phyloP scores from a whole-genome alignment of 2,797 vertebrate genomes.

The Aldrovandia affinis region DNA sequence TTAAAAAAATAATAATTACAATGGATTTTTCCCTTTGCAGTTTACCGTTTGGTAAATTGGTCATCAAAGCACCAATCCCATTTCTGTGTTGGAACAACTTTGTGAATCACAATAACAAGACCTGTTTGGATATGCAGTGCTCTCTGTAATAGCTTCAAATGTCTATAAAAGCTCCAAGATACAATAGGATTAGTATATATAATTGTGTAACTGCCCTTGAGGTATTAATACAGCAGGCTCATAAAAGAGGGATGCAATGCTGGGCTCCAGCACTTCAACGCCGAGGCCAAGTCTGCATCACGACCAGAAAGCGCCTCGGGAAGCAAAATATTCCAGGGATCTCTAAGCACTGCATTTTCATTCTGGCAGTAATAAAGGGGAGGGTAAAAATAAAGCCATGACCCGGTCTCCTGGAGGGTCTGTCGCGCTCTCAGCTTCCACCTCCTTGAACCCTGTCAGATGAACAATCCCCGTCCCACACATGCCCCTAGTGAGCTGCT shows the following conservation, averaged over 20 bases:
- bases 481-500: neutral
- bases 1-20: neutral
- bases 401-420: constrained; percentile 9
- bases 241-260: neutral
- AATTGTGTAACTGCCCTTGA: constrained; percentile 14
- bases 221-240: neutral
- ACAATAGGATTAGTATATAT: neutral
- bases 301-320: neutral
- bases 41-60: neutral
- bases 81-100: neutral
- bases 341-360: constrained; percentile 37
- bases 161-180: constrained; percentile 21
- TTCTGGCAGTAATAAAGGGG: constrained; percentile 29
- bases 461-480: neutral
- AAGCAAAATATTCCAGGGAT: constrained; percentile 23
- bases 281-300: neutral
- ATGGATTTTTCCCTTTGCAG: neutral
- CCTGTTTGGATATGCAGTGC: neutral
- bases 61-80: neutral
- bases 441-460: constrained; percentile 6
- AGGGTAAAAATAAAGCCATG: constrained; percentile 31
- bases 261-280: neutral
- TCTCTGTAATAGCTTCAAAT: neutral
- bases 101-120: neutral
- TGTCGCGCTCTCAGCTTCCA: neutral